Evolutionary conservation across 2,888 invertebrate species (phyloP), one percentile per base, ranked within the genome.

Genomic region (Pachycephus smyrnensis): DNA sequence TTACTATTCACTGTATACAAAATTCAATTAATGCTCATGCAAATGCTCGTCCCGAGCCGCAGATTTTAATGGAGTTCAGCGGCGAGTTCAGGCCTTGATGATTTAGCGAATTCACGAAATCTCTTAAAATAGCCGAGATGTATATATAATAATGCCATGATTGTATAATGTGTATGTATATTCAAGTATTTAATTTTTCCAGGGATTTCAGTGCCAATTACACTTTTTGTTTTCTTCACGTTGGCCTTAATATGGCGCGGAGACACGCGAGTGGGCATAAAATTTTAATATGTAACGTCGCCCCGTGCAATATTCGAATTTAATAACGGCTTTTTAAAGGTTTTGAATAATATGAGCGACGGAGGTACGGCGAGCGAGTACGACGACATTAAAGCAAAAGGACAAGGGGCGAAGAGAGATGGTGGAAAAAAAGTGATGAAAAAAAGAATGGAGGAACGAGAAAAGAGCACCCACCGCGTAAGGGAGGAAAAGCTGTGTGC

Each of bases 251-350:
- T 55, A 55, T 55, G 15, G 40, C 40, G 9, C 40, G 9, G 40
- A 55, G 40, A 55, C 23, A 55, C 40, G 40, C 40, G 40, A 55
- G 40, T 55, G 40, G 40, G 40, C 40, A 76, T 80, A 80, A 83
- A 82, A 81, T 82, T 83, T 85, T 82, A 85, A 86, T 85, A 83
- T 81, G 80, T 80, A 74, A 55, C 76, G 77, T 82, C 80, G 79
- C 77, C 78, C 82, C 81, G 79, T 81, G 80, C 76, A 82, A 83
- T 82, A 82, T 80, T 79, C 79, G 82, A 84, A 84, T 86, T 86
- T 86, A 87, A 87, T 87, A 87, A 87, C 84, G 78, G 79, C 78
- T 81, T 81, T 83, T 82, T 81, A 81, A 80, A 77, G 80, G 77
- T 84, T 86, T 82, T 83, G 84, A 86, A 85, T 86, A 86, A 84